Evolutionary conservation across 1,140 invertebrate species (phyloP), one percentile per base, ranked within the genome.

Genomic region (Caenorhabditis inopinata): DNA sequence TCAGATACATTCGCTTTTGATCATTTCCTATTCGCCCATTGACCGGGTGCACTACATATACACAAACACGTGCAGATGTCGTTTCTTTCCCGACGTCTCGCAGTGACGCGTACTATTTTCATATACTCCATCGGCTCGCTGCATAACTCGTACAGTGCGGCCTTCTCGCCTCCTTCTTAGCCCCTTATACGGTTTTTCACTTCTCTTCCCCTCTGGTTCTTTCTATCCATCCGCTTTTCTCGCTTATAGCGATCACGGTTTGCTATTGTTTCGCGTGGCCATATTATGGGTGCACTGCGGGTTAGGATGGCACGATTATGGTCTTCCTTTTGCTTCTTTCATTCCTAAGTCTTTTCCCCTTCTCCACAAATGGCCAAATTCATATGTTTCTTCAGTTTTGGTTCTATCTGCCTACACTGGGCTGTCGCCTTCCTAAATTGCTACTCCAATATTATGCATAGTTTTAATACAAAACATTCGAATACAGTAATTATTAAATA

Each of bases 301-400:
- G 58, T 68, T 29, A 68, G 25, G 58, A 68, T 68, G 58, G 32
- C 58, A 68, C 58, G 58, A 68, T 68, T 68, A 68, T 68, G 12
- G 38, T 32, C 58, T 68, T 32, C 58, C 32, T 27, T n/a, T 58
- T 16, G 6, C 25, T 58, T 29, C 58, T 38, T 32, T 38, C n/a
- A 11, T 18, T 16, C 21, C 32, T 42, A 9, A 25, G 38, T 42
- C 14, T 42, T 42, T 42, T 5, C 38, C 14, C 38, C 38, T 42
- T 42, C 38, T 42, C 14, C 38, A 42, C n/a, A n/a, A n/a, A n/a
- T n/a, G n/a, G n/a, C n/a, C n/a, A n/a, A n/a, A n/a, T n/a, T n/a
- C n/a, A n/a, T n/a, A n/a, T n/a, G n/a, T n/a, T n/a, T n/a, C n/a
- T n/a, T n/a, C n/a, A n/a, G n/a, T n/a, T n/a, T n/a, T n/a, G n/a